Evolutionary conservation across 1,140 invertebrate species (phyloP), one percentile per base, ranked within the genome.

Genomic region (Dendroctonus valens): DNA sequence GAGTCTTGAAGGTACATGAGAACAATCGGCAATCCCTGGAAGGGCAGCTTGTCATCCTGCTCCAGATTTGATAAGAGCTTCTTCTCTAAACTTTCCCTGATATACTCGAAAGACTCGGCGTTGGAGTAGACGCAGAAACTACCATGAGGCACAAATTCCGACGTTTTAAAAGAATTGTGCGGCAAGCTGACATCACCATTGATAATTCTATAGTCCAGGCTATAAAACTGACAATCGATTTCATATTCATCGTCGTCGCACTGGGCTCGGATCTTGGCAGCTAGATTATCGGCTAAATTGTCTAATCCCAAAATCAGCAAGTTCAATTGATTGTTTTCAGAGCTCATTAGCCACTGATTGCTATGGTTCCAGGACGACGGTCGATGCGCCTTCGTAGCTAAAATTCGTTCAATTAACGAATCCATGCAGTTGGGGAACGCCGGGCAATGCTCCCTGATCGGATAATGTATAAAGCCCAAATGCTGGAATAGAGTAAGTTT

Each of bases 401-500:
- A 81, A 73, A 91, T 85, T 73, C 89, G 80, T 78, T 91, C 90
- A 71, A 93, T 89, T n/a, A 92, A 77, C 54, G 86, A 85, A 79
- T 98, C 96, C 79, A 96, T 90, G 79, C 95, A 98, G 80, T 92
- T 91, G 60, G 89, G 86, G 79, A 89, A 92, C 46, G 91, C 91
- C 15, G 93, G 94, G 78, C 96, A 98, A 77, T 96, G 92, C 78
- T 97, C 95, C 41, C 91, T 82, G 74, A 95, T 92, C 9, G 96
- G 94, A 80, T 92, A 95, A 79, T 98, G 95, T 51, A 98, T 90
- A 81, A 98, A 98, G 55, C 95, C 94, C 38, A 98, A 81, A 81
- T 98, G 96, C 77, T 96, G 94, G 68, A 97, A 92, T 37, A 98
- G 82, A 86, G 97, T 94, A 63, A 97, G 81, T 75, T 95, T 94